A percentile compares a stretch with the other conserved stretches of the same genome.
Conservation (phyloP, 2,113 vertebrate species). For the Xiphophorus maculatus region DNA sequence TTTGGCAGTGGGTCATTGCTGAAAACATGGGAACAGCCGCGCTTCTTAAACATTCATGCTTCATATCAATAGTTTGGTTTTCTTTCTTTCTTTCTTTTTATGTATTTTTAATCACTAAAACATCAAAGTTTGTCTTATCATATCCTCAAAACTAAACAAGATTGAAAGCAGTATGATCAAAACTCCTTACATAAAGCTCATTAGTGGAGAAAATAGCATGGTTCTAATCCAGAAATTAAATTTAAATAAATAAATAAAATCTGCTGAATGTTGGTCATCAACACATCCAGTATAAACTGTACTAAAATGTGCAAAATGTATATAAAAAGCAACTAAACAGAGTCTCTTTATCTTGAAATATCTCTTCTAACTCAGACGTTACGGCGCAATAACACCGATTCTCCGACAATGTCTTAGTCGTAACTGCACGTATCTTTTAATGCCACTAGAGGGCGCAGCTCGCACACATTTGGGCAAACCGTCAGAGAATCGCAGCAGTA, state of each 20-base stretch:
- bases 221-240: too few species aligned
- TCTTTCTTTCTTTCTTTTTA: not conserved
- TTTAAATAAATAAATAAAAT: too few species aligned
- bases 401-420: not conserved
- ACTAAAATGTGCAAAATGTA: too few species aligned
- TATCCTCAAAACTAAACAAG: not conserved
- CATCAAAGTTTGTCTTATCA: conserved; percentile 24
- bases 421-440: not conserved
- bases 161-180: too few species aligned
- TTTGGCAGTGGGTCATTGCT: conserved; percentile 64
- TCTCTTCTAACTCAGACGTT: not conserved
- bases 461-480: conserved; percentile 37
- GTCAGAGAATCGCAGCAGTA: too few species aligned
- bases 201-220: not conserved
- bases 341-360: not conserved
- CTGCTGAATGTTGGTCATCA: too few species aligned
- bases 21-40: conserved; percentile 64
- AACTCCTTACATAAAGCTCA: not conserved
- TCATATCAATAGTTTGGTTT: conserved; percentile 26
- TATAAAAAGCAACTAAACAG: too few species aligned
- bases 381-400: not conserved
- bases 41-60: conserved; percentile 73
- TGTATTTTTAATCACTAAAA: conserved; percentile 7
- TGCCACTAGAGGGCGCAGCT: conserved; percentile 63
- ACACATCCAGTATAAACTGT: too few species aligned